Percentiles rank a stretch among this genome's conserved stretches.
These are phyloP conservation scores for Hydrozoanthus gracilis DNA, from an alignment of 92 coral and sea anemone genomes.

Conservation along the genomic window DNA sequence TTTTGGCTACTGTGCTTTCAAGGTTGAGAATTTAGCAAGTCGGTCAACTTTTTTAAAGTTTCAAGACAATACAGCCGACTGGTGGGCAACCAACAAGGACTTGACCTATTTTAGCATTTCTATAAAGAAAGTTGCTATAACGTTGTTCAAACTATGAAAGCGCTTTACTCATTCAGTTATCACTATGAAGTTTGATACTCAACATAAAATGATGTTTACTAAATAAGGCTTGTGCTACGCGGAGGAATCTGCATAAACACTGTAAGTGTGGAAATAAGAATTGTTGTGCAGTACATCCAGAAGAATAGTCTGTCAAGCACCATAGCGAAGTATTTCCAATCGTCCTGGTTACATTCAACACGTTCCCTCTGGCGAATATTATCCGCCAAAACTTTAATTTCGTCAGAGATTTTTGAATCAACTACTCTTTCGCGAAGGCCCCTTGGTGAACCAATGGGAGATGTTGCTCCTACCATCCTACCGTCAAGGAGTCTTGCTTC, in stretches of 20 bases:
- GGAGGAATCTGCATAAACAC: conserved; percentile 65
- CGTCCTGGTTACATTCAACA: conserved; percentile 83
- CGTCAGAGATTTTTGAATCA: conserved; percentile 73
- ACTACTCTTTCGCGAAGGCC: conserved; percentile 61
- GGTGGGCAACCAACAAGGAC: too few species aligned
- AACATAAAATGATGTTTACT: background rate
- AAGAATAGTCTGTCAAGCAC: conserved; percentile 97
- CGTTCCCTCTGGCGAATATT: conserved; percentile 86
- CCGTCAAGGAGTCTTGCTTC: conserved; percentile 74
- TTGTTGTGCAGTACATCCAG: conserved; percentile 86
- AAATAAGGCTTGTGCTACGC: conserved; percentile 6
- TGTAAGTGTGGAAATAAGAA: conserved; percentile 82
- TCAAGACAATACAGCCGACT: too few species aligned
- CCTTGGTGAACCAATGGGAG: conserved; percentile 77
- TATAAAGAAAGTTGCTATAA: too few species aligned
- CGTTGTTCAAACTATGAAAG: too few species aligned
- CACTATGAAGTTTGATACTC: too few species aligned
- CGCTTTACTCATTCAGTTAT: too few species aligned
- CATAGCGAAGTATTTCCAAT: conserved; percentile 94
- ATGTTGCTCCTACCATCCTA: conserved; percentile 67
- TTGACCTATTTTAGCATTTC: too few species aligned
- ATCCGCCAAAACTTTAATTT: conserved; percentile 85
- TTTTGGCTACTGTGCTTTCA: too few species aligned
- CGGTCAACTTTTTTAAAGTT: too few species aligned
- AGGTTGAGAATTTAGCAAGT: too few species aligned